Evolutionary conservation across 2,888 invertebrate species (phyloP).

Genomic region (Dynastes tityus): DNA sequence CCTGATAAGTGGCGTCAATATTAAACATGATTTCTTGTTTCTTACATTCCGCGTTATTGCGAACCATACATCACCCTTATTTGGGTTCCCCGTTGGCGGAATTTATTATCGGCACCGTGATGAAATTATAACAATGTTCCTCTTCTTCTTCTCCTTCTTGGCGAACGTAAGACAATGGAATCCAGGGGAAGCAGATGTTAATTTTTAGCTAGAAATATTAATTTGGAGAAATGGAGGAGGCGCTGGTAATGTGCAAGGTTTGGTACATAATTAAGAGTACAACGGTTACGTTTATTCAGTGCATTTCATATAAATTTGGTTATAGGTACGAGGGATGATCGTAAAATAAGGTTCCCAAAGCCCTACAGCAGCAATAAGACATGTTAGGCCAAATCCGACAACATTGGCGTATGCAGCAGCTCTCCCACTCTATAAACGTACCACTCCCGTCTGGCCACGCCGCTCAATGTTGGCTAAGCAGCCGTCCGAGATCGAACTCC

Average conservation of each 20-base stretch:
- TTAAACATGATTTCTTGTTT: conserved; percentile 70
- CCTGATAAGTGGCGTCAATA: conserved; percentile 68
- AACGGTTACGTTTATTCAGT: not conserved
- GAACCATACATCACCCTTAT: conserved; percentile 66
- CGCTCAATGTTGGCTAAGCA: too few species aligned
- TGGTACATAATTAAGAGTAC: conserved; percentile 10
- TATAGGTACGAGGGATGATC: too few species aligned
- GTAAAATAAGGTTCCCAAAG: too few species aligned
- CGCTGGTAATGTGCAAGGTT: not conserved
- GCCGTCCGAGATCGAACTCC: too few species aligned
- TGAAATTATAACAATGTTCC: conserved; percentile 45
- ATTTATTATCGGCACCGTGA: conserved; percentile 59
- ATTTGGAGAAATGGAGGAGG: conserved; percentile 37
- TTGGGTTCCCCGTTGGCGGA: conserved; percentile 64
- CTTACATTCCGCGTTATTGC: conserved; percentile 68
- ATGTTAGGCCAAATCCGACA: too few species aligned
- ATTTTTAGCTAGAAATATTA: conserved; percentile 36
- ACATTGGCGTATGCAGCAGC: too few species aligned
- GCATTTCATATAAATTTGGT: not conserved
- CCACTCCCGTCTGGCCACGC: too few species aligned
- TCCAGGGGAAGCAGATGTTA: conserved; percentile 4
- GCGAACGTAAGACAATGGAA: not conserved
- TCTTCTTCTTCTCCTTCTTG: not conserved
- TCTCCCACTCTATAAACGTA: too few species aligned
- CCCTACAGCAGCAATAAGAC: too few species aligned